A percentile compares a stretch with the other conserved stretches of the same genome.
Evolutionary conservation across 2,113 vertebrate genomes (phyloP).

Genomic region (Rhadina sibilatrix): DNA sequence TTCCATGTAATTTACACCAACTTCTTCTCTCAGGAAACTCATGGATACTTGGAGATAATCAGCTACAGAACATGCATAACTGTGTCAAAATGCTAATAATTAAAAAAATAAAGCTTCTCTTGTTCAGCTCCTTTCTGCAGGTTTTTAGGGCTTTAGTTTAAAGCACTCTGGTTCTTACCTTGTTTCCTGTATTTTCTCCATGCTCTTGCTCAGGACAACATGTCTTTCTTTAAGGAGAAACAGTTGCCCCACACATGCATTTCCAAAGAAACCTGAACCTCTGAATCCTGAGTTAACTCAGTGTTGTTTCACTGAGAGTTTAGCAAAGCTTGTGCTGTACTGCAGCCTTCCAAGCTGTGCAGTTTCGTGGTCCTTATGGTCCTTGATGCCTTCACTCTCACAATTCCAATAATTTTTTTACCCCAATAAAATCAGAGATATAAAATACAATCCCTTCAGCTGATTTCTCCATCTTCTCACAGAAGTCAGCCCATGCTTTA

Average conservation of each 20-base stretch:
- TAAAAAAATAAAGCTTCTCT: background rate
- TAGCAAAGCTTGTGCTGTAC: background rate
- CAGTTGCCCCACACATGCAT: background rate
- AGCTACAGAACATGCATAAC: background rate
- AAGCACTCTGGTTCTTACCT: background rate
- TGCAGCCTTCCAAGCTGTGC: background rate
- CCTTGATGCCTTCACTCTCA: background rate
- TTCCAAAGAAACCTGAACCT: background rate
- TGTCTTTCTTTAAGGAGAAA: background rate
- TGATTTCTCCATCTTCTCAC: background rate
- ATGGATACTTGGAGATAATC: background rate
- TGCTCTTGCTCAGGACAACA: background rate
- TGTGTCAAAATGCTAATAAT: background rate
- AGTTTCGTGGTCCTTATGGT: background rate
- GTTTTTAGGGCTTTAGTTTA: background rate
- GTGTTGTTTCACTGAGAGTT: background rate
- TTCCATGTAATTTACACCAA: background rate
- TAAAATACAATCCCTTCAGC: background rate
- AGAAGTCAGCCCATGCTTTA: background rate
- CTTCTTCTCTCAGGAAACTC: background rate
- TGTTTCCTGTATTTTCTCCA: background rate
- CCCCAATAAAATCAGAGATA: background rate
- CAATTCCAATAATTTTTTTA: background rate
- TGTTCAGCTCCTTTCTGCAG: background rate
- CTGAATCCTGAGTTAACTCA: background rate